Evolutionary conservation across 2,113 vertebrate species (phyloP), one percentile per base, ranked within the genome.

Genomic region (Anthoscopus minutus): DNA sequence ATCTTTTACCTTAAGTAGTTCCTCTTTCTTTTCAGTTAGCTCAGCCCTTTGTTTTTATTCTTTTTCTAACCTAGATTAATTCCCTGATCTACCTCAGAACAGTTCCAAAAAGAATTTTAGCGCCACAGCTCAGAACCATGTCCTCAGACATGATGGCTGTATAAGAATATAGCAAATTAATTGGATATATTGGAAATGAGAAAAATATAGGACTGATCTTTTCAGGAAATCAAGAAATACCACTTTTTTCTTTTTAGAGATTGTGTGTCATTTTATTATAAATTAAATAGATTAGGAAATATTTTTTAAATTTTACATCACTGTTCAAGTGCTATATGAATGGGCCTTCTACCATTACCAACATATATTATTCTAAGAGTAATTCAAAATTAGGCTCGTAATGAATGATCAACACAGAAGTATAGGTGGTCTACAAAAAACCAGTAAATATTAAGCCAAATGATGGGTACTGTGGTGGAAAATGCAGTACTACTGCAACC

Each of bases 401-500:
- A 7, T 11, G 58, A 42, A 30, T 20, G 33, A 16, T 72, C 14
- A 78, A 58, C 9, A 50, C n/a, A 91, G 56, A 73, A 65, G 12
- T 3, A 13, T 30, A 27, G 18, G 11, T 64, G 13, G 7, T 80
- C 53, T 80, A 28, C 30, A 45, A 71, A 48, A 37, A 21, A 38
- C 3, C 18, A 57, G 8, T 54, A 18, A 3, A 47, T 67, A n/a
- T 1, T 16, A 87, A 64, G 27, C 6, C 81, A 81, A 58, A 50
- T 51, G 14, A 18, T 0, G 0, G 3, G 24, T 37, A 54, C 13
- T 73, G 5, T 33, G 14, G 17, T 87, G 66, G n/a, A 76, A 79
- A 88, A 45, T 47, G 10, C 35, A 56, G 8, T 56, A 56, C 13
- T 23, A 40, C 48, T 90, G 40, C 40, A 66, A 21, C 13, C 57